Evolutionary conservation across 2,888 invertebrate genomes (phyloP).

Genomic region (Campoplex capitator): DNA sequence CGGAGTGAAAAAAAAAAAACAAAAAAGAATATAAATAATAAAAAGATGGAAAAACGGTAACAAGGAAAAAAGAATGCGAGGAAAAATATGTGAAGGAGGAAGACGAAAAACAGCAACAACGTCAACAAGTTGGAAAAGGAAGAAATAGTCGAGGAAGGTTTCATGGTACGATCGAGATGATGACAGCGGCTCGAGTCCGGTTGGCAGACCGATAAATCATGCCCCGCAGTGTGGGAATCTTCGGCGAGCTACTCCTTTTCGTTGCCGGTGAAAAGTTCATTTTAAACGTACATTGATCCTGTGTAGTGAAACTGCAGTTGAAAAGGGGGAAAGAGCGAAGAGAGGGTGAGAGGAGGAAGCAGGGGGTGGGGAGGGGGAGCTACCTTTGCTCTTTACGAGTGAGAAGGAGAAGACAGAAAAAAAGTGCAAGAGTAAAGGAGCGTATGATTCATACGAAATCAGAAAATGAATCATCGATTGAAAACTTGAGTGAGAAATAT

Average conservation of each 20-base stretch:
- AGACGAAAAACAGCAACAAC: conserved; percentile 16
- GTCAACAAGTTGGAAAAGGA: conserved; percentile 24
- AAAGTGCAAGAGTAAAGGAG: too few relatives aligned
- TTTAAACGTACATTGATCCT: conserved; percentile 12
- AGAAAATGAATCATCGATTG: neutral
- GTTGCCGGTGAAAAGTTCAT: conserved; percentile 73
- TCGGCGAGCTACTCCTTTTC: conserved; percentile 52
- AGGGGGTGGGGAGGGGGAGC: neutral
- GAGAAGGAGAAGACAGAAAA: too few relatives aligned
- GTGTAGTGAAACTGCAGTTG: neutral
- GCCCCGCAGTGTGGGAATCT: conserved; percentile 79
- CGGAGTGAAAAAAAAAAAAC: neutral
- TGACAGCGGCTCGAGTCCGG: conserved; percentile 80
- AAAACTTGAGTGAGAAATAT: neutral
- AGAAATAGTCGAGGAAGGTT: conserved; percentile 70
- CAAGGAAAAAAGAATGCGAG: conserved; percentile 13
- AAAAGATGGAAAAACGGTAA: neutral
- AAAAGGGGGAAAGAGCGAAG: neutral
- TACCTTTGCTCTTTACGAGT: too few relatives aligned
- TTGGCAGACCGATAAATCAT: conserved; percentile 83
- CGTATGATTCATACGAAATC: neutral
- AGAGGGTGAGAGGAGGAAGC: neutral
- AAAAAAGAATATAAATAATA: neutral
- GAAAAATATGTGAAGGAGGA: conserved; percentile 1
- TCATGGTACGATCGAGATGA: conserved; percentile 77